Percentiles rank a stretch among this genome's conserved stretches.
phyloP scores from a whole-genome alignment of 2,888 invertebrate species.

The Molanna angustata region DNA sequence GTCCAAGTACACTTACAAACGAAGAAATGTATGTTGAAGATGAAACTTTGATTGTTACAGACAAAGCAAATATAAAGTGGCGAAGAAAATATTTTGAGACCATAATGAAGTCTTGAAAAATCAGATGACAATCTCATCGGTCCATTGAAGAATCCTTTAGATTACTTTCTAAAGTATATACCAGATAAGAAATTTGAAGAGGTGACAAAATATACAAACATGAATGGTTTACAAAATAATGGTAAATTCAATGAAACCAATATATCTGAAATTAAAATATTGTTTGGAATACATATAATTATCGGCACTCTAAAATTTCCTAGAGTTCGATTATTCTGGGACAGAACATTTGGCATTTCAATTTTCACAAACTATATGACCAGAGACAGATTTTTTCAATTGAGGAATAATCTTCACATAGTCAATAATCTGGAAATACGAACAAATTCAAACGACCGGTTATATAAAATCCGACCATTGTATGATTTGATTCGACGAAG shows the following conservation, averaged over 20 bases:
- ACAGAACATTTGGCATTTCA: not conserved
- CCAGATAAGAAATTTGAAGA: not conserved
- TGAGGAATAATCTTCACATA: slow-evolving; percentile 3
- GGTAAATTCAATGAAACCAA: not conserved
- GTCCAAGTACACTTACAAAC: not conserved
- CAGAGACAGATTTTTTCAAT: slow-evolving; percentile 8
- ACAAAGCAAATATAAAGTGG: slow-evolving; percentile 1
- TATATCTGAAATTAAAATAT: not conserved
- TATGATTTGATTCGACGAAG: not conserved
- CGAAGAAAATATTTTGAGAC: slow-evolving; percentile 1
- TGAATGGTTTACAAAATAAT: not conserved
- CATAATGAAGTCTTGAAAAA: not conserved
- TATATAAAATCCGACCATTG: not conserved
- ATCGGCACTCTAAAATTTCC: slow-evolving; percentile 4
- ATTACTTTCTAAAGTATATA: slow-evolving; percentile 1
- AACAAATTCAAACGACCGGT: not conserved
- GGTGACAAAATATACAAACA: not conserved
- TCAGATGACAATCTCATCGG: not conserved
- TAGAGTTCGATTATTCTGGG: slow-evolving; percentile 5
- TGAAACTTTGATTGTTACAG: not conserved
- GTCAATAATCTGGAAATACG: not conserved
- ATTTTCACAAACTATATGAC: not conserved
- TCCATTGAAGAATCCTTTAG: not conserved
- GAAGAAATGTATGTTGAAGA: not conserved
- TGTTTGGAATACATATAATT: not conserved